Percentiles rank a stretch among this genome's conserved stretches.
phyloP scores from a whole-genome alignment of 2,888 invertebrate species.

The Pseudococcus longispinus region DNA sequence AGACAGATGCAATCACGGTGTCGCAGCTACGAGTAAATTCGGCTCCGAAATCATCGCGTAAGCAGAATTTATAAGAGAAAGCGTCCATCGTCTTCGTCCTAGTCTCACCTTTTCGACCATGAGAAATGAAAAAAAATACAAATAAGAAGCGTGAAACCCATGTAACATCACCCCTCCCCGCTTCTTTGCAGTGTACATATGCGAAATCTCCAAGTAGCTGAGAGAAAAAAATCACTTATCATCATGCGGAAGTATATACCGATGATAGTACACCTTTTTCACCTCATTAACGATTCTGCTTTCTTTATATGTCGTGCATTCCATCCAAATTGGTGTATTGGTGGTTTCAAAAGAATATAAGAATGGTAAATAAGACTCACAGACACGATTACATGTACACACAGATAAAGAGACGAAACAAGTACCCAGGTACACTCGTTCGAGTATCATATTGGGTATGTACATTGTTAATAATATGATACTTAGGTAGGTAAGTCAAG shows the following conservation, averaged over 20 bases:
- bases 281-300: background rate
- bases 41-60: background rate
- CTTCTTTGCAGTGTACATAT: background rate
- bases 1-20: background rate
- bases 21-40: background rate
- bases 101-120: background rate
- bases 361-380: background rate
- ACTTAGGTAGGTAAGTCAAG: no score
- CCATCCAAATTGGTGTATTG: background rate
- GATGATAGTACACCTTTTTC: slow-evolving; percentile 19
- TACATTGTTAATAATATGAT: no score
- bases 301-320: background rate
- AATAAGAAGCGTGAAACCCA: background rate
- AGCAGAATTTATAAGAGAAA: background rate
- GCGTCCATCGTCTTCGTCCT: background rate
- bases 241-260: background rate
- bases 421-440: no score
- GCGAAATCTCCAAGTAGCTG: background rate
- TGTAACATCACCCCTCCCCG: no score
- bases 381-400: no score
- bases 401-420: background rate
- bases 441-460: no score
- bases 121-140: background rate
- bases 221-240: slow-evolving; percentile 5
- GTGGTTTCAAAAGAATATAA: background rate